Evolutionary conservation across 2,888 invertebrate species (phyloP), one percentile per base, ranked within the genome.

Genomic region (Chydorus sphaericus): DNA sequence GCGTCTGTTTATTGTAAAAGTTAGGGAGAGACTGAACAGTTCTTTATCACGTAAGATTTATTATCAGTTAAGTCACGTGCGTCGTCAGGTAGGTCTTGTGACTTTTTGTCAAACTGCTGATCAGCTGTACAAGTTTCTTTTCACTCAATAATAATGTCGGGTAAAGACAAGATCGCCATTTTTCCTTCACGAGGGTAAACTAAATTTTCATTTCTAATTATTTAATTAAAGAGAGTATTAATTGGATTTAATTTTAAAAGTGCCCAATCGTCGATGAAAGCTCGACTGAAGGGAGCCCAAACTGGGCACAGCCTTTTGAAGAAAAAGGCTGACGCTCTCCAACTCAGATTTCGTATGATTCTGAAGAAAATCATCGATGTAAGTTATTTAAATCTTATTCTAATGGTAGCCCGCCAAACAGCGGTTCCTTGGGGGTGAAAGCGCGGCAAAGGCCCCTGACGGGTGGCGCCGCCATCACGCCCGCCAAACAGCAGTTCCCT

Each of bases 251-350:
- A 58, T 73, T 76, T 62, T 66, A 72, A 26, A 68, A 96, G 96
- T 72, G 96, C 97, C 61, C 91, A 96, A 75, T 93, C 93, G 79
- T 80, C 92, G 69, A 97, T 98, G 86, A 98, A 98, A 72, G 80
- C 79, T 61, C 85, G 97, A 68, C 77, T 98, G 68, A 90, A 92
- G 73, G 97, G 97, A 62, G 98, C 98, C 62, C 88, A 91, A 69
- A 98, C 96, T 70, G 98, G 98, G 58, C 97, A 98, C 79, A 94
- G 93, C 68, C 77, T 98, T 62, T 75, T 98, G 60, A 98, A 98
- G 77, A 98, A 98, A 75, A 98, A 98, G 73, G 94, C 98, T 62
- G 98, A 98, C 77, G 98, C 98, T 56, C 75, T 98, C 66, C 97
- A 97, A 73, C 84, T 97, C 81, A 81, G 97, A 69, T 98, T 98